Evolutionary conservation across 2,113 vertebrate species (phyloP).

Genomic region (Gymnorhina tibicen): DNA sequence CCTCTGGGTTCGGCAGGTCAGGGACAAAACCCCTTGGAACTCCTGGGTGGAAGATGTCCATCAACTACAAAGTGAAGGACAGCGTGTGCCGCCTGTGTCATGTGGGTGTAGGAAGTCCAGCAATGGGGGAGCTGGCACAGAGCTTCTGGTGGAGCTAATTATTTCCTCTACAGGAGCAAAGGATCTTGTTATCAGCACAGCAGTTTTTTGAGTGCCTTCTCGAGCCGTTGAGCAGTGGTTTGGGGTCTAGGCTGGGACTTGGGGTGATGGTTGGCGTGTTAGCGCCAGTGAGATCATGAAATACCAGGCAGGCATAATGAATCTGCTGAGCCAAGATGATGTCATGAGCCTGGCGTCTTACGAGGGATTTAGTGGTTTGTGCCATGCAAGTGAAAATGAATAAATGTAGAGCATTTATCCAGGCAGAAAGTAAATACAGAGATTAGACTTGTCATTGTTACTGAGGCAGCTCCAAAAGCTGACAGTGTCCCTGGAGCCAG

Average conservation of each 20-base stretch:
- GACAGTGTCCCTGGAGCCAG: conserved; percentile 21
- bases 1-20: not conserved
- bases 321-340: conserved; percentile 47
- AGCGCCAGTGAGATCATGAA: not conserved
- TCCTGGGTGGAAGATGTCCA: not conserved
- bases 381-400: conserved; percentile 39
- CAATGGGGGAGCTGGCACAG: not conserved
- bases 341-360: conserved; percentile 26
- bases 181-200: not conserved
- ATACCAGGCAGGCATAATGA: conserved; percentile 4
- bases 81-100: accelerated
- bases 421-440: conserved; percentile 53
- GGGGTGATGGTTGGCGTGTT: not conserved
- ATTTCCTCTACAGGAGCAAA: not conserved
- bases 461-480: conserved; percentile 31
- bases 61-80: not conserved
- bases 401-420: not conserved
- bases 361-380: conserved; percentile 50
- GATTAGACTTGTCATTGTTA: conserved; percentile 61
- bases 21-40: not conserved
- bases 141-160: not conserved
- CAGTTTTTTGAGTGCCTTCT: not conserved
- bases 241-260: not conserved
- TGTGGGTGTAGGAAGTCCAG: not conserved
- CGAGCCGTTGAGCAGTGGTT: not conserved